Base-by-base conservation (phyloP, 2,797 vertebrate genomes). In the Centroberyx gerrardi region DNA sequence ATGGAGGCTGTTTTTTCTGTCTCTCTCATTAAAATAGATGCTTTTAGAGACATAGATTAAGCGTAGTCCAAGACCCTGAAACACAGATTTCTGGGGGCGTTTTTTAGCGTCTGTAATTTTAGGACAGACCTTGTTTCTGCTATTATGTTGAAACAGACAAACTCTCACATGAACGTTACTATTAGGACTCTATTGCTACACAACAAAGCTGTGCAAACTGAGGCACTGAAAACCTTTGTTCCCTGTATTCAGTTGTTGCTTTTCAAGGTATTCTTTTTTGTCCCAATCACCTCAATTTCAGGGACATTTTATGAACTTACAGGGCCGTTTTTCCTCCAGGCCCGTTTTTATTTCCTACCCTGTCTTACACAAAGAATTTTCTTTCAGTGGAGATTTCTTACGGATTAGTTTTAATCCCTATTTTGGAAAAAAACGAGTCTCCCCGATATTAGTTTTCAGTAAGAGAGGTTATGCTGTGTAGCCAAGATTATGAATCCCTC, bases 11-110 rank as follows among this genome's bases (percentile, higher is more conserved):
- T 68, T 78, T 54, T 31, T 62, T 46, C 2, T 9, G 60, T 62
- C 46, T 5, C 8, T 62, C 40, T 55, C 46, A 54, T 59, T 70
- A 48, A 54, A 65, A 27, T 81, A 36, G 28, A 54, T 8, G 33
- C 56, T 51, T 58, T 64, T 44, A 68, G 46, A 79, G 33, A 15
- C 38, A 58, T 62, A 74, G 44, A 74, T 61, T 52, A 62, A 55
- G 9, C 38, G 12, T 51, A 59, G 44, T 9, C 5, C 13, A 58
- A 73, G 18, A 51, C 17, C 42, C 46, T 3, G 46, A 15, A 48
- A 17, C 33, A 40, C 38, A 8, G 10, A 40, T 12, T 40, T 40
- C 42, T 17, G 65, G 54, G 48, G 54, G 49, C 31, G 51, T 1
- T 0, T 58, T 72, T 78, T 15, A 60, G n/a, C 2, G 22, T 28